Evolutionary conservation across 1,140 invertebrate genomes (phyloP).

Genomic region (Neodiprion virginianus): DNA sequence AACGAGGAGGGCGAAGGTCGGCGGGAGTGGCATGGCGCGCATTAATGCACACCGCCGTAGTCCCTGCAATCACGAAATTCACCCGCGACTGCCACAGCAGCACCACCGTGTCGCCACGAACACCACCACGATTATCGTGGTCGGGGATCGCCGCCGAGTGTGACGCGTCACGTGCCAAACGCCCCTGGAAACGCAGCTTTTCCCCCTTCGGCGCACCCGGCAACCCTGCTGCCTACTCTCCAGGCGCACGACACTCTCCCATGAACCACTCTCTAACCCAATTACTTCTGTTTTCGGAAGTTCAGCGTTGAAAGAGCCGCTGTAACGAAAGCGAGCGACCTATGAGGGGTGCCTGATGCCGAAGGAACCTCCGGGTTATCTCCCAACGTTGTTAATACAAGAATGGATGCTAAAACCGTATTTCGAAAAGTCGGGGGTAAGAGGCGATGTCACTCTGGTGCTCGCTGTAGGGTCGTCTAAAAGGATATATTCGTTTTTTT

Average conservation of each 20-base stretch:
- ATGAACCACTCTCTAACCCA: constrained; percentile 35
- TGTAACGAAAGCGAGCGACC: not conserved
- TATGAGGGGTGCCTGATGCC: constrained; percentile 9
- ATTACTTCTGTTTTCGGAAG: constrained; percentile 40
- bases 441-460: not conserved
- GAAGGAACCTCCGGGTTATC: constrained; percentile 27
- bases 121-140: not conserved
- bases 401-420: constrained; percentile 27
- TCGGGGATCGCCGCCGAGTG: not conserved
- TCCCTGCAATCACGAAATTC: not conserved
- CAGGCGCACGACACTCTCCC: not conserved
- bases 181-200: not conserved
- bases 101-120: not conserved
- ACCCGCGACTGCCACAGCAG: not conserved
- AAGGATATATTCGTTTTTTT: not conserved
- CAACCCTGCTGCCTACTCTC: not conserved
- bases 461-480: constrained; percentile 19
- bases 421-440: constrained; percentile 25
- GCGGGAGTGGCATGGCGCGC: not conserved
- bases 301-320: constrained; percentile 33
- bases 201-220: not conserved
- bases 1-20: not conserved
- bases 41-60: not conserved
- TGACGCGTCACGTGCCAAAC: not conserved
- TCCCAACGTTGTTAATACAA: constrained; percentile 20